Conservation (phyloP, 2,113 vertebrate genomes). For the Leiothrix lutea region DNA sequence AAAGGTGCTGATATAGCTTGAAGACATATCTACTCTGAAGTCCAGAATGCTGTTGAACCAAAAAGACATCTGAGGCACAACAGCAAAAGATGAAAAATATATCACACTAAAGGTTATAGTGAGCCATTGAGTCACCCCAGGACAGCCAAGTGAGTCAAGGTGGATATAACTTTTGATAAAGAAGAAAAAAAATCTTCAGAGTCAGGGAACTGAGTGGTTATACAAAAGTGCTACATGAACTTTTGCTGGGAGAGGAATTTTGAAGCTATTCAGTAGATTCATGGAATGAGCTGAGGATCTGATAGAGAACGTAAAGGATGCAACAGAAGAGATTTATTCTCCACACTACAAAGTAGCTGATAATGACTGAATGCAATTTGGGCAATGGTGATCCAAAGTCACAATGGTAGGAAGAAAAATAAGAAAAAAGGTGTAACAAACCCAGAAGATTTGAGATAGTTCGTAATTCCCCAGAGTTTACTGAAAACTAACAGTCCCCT, state of each 20-base stretch:
- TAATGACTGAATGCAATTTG: not conserved
- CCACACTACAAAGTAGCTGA: not conserved
- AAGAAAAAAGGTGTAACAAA: not conserved
- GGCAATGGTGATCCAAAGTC: not conserved
- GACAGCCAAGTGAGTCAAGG: accelerated
- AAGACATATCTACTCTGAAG: not conserved
- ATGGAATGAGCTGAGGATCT: not conserved
- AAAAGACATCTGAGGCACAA: not conserved
- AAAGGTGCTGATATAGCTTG: not conserved
- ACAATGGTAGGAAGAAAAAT: not conserved
- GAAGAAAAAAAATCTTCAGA: not conserved
- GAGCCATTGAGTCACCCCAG: not conserved
- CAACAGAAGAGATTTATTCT: not conserved
- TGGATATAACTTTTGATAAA: not conserved
- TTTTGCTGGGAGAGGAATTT: not conserved
- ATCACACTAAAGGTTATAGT: not conserved
- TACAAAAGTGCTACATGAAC: not conserved
- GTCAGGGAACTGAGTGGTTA: not conserved
- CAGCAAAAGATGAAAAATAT: not conserved
- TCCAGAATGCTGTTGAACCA: not conserved
- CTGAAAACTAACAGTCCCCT: not conserved
- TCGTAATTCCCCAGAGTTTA: too few species aligned
- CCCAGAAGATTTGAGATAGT: not conserved
- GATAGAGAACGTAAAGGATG: not conserved
- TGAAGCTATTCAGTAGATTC: not conserved